Evolutionary conservation across 1,140 invertebrate species (phyloP), one percentile per base, ranked within the genome.

Genomic region (Drosophila paulistorum): DNA sequence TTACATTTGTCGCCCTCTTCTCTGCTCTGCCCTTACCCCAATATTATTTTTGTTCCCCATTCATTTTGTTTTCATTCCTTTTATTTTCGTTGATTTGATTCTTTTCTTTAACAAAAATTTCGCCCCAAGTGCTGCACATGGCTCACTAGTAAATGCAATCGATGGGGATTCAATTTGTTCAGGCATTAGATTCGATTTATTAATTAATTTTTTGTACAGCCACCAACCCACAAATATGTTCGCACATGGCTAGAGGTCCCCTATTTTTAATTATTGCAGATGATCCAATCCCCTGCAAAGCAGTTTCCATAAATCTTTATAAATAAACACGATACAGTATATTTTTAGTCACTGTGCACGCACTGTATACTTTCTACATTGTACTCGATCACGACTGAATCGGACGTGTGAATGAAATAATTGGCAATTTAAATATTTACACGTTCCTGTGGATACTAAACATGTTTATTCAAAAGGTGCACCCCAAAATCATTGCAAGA

Each of bases 181-280:
- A 39, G 35, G 54, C 74, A 83, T 87, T 73, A 77, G 66, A 65
- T 74, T 80, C 77, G 74, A 89, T 89, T 87, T 89, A 89, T 84
- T 89, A 89, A 87, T 87, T 89, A 81, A 79, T 87, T 87, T 81
- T 55, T 59, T 65, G 48, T 63, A 45, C 33, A 26, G 4, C 30
- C 26, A n/a, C 26, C n/a, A 42, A 17, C 7, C 13, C 20, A 14
- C 3, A 26, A n/a, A 30, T 30, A 30, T 30, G 26, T 30, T 30
- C 26, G 30, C 20, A 23, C 20, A 23, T 23, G 20, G 17, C 17
- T 17, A 17, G 17, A 17, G 17, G 20, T 23, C 1, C 20, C 20
- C 20, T 23, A 23, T 17, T 17, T 17, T 17, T 17, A 17, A 17
- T 17, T 17, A 17, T 17, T 23, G 20, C 20, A 23, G 30, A 30